Evolutionary conservation across 37 sponge, comb jelly and placozoan species (phyloP).

Genomic region (Eunapius fragilis): DNA sequence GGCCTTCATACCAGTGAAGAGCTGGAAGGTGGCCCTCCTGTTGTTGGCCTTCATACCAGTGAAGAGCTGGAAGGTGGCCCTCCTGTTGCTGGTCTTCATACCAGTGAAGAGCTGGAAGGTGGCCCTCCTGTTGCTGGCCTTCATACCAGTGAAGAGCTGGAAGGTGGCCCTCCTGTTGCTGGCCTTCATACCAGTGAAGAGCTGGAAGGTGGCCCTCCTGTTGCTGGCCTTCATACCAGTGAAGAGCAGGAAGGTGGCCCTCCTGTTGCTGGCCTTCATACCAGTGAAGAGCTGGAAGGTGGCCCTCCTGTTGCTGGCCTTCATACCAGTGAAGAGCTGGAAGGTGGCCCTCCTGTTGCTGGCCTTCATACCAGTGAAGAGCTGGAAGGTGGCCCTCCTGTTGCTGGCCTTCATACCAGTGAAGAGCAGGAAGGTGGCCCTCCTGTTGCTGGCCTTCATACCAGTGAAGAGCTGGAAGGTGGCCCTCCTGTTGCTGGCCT

Average conservation of each 20-base stretch:
- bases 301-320: constrained; percentile 59
- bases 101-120: constrained; percentile 58
- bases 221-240: constrained; percentile 57
- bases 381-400: constrained; percentile 62
- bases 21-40: constrained; percentile 62
- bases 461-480: constrained; percentile 58
- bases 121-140: constrained; percentile 59
- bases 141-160: constrained; percentile 55
- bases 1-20: constrained; percentile 46
- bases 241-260: constrained; percentile 55
- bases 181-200: constrained; percentile 46
- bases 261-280: constrained; percentile 60
- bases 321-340: constrained; percentile 55
- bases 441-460: constrained; percentile 60
- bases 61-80: constrained; percentile 56
- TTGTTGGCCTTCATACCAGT: constrained; percentile 55
- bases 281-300: constrained; percentile 58
- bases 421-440: constrained; percentile 55
- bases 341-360: constrained; percentile 68
- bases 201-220: constrained; percentile 62
- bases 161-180: constrained; percentile 68
- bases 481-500: constrained; percentile 59
- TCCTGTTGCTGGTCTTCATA: constrained; percentile 62
- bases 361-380: constrained; percentile 46
- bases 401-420: constrained; percentile 57